phyloP scores from a whole-genome alignment of 64 coral and sea anemone genomes.

The Stichodactyla helianthus region DNA sequence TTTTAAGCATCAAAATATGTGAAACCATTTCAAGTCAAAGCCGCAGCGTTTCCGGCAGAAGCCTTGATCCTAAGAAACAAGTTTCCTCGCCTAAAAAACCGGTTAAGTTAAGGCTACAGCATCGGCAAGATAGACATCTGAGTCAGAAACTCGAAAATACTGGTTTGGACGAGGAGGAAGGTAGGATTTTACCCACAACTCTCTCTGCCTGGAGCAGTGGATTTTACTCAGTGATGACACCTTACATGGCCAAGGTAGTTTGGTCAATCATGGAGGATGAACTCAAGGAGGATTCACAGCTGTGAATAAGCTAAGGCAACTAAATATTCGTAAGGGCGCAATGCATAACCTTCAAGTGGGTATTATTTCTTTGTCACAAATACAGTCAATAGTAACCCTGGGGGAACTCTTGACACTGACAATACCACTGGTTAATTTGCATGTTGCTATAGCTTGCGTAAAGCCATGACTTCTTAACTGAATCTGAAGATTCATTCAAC shows the following conservation, averaged over 20 bases:
- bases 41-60: background rate
- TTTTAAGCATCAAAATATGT: background rate
- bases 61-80: background rate
- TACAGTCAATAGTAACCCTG: no score
- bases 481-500: no score
- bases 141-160: background rate
- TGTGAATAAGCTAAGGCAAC: background rate
- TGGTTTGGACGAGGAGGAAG: background rate
- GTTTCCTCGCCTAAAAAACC: constrained; percentile 2
- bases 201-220: constrained; percentile 13
- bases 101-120: constrained; percentile 8
- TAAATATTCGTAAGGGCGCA: no score
- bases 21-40: background rate
- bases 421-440: no score
- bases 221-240: constrained; percentile 60
- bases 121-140: background rate
- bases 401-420: no score
- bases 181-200: constrained; percentile 58
- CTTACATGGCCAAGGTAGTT: constrained; percentile 77
- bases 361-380: no score
- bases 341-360: no score
- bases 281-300: background rate
- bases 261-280: constrained; percentile 81
- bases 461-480: no score
- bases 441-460: no score